Evolutionary conservation across 2,797 vertebrate species (phyloP).

Genomic region (Enteromius anoplus): DNA sequence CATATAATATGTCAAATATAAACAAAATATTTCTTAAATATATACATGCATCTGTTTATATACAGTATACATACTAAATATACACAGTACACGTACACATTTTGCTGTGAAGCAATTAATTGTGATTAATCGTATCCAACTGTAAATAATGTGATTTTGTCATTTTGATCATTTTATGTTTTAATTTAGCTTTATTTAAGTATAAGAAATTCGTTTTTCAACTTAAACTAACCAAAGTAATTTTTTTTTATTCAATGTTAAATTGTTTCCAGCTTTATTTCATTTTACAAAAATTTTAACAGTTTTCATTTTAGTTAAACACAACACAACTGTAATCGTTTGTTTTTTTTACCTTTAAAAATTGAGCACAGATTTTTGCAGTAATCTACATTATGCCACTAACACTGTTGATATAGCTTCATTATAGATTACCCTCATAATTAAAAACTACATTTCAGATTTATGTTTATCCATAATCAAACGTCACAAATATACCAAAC

Average conservation of each 20-base stretch:
- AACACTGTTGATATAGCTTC: not conserved
- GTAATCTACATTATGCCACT: not conserved
- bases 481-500: slow-evolving; percentile 49
- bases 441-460: not conserved
- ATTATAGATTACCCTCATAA: not conserved
- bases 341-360: not conserved
- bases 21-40: too few species aligned
- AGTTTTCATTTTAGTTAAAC: not conserved
- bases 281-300: not conserved
- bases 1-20: too few species aligned
- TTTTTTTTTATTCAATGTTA: not conserved
- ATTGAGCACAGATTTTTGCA: not conserved
- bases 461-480: not conserved
- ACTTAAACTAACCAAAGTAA: too few species aligned
- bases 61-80: too few species aligned
- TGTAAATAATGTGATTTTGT: not conserved
- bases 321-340: not conserved
- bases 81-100: too few species aligned
- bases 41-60: too few species aligned
- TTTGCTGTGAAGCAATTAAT: too few species aligned
- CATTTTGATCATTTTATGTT: too few species aligned
- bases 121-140: too few species aligned
- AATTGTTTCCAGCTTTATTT: not conserved
- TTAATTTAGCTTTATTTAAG: not conserved
- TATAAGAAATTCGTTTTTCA: not conserved